These are phyloP conservation scores for Sceloporus undulatus DNA, from an alignment of 2,113 vertebrate genomes.

Conservation along the genomic window DNA sequence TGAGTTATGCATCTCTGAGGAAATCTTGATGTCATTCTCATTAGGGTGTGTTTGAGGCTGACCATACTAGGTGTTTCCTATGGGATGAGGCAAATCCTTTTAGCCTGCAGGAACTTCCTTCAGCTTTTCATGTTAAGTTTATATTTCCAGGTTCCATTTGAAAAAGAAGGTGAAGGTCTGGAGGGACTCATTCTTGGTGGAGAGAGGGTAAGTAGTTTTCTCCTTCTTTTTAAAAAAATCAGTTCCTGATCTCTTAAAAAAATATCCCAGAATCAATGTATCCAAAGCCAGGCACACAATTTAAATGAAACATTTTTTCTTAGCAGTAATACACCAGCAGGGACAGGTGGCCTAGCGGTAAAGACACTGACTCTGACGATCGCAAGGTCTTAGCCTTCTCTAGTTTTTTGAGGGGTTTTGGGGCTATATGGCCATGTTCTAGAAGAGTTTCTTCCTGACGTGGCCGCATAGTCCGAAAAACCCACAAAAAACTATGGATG, in stretches of 20 bases:
- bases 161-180: conserved; percentile 91
- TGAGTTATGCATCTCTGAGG: no score
- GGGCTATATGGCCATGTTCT: no score
- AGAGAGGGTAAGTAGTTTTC: conserved; percentile 87
- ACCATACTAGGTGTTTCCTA: rapidly evolving
- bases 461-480: no score
- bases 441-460: no score
- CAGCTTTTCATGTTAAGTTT: conserved; percentile 45
- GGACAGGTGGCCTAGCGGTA: no score
- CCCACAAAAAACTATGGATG: no score
- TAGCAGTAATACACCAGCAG: no score
- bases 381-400: no score
- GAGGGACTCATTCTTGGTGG: conserved; percentile 96
- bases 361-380: no score
- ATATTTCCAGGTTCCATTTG: conserved; percentile 86
- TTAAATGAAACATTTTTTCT: background rate
- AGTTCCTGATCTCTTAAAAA: conserved; percentile 21
- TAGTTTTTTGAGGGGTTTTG: no score
- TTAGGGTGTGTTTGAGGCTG: conserved; percentile 6
- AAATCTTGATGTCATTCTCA: no score
- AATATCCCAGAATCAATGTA: conserved; percentile 44
- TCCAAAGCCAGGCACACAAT: conserved; percentile 4
- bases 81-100: background rate
- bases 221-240: conserved; percentile 2
- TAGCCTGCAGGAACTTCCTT: conserved; percentile 15